Percentiles rank a stretch among this genome's conserved stretches.
phyloP scores from a whole-genome alignment of 2,888 invertebrate genomes.

The Sarcophaga carnaria region DNA sequence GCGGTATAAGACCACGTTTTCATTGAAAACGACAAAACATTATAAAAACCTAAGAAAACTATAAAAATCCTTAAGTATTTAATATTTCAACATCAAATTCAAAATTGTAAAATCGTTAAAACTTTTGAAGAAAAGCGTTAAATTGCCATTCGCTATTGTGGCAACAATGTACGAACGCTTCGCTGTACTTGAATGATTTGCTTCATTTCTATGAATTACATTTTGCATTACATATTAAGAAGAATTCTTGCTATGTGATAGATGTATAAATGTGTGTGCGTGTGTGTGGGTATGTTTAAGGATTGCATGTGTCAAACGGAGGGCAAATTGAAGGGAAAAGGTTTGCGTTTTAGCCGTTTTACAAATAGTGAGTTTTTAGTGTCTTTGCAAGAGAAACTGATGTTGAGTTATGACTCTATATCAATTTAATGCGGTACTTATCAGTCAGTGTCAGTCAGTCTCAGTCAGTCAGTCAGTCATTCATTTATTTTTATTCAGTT shows the following conservation, averaged over 20 bases:
- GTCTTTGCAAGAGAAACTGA: slow-evolving; percentile 51
- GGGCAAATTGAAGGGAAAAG: slow-evolving; percentile 30
- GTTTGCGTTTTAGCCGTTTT: slow-evolving; percentile 43
- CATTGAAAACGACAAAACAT: no score
- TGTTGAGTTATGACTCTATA: slow-evolving; percentile 71
- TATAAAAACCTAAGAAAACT: no score
- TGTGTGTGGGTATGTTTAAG: not conserved
- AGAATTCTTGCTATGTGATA: not conserved
- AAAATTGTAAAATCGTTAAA: no score
- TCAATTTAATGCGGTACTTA: slow-evolving; percentile 71
- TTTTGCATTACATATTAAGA: not conserved
- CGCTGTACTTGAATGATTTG: not conserved
- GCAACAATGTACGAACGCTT: no score
- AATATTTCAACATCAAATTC: no score
- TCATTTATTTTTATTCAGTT: slow-evolving; percentile 68
- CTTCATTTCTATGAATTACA: not conserved
- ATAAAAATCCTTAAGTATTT: no score
- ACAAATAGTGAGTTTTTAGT: slow-evolving; percentile 9
- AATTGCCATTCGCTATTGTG: no score
- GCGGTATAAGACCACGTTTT: no score
- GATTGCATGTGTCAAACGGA: not conserved
- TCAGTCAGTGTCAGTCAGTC: slow-evolving; percentile 68
- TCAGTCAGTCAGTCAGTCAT: slow-evolving; percentile 31
- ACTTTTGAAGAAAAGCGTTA: no score
- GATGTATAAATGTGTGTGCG: not conserved